These are phyloP conservation scores for Harlomillsia oculata DNA, from an alignment of 1,140 invertebrate genomes.

Conservation along the genomic window DNA sequence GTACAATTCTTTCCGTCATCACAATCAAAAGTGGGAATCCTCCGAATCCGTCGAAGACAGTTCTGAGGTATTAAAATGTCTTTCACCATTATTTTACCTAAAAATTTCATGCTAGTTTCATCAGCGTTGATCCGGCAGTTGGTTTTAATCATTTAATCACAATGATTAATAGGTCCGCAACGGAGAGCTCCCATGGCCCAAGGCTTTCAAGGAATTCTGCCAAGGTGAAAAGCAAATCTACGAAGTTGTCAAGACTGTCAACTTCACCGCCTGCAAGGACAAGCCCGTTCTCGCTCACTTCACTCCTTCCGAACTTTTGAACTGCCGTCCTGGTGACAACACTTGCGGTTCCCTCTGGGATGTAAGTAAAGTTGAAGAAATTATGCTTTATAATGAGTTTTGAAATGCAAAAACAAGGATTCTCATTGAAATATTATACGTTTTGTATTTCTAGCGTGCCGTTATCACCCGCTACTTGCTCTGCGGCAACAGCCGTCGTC, in stretches of 20 bases:
- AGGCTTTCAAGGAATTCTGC: conserved; percentile 32
- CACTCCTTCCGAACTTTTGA: conserved; percentile 16
- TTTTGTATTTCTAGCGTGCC: conserved; percentile 16
- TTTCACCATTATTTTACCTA: neutral
- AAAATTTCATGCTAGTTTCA: neutral
- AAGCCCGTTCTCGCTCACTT: conserved; percentile 31
- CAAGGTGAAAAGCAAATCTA: conserved; percentile 32
- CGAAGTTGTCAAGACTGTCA: conserved; percentile 35
- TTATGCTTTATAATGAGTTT: neutral
- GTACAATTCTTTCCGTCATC: neutral
- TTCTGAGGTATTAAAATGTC: neutral
- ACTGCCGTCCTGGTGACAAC: conserved; percentile 33
- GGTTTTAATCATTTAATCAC: neutral
- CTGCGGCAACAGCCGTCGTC: conserved; percentile 25
- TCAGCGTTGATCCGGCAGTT: neutral
- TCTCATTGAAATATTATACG: neutral
- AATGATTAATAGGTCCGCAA: neutral
- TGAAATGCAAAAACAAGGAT: neutral
- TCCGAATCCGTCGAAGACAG: conserved; percentile 2
- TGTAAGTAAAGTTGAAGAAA: conserved; percentile 12
- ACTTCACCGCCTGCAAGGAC: conserved; percentile 35
- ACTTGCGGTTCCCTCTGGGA: conserved; percentile 24
- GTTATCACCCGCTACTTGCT: conserved; percentile 25
- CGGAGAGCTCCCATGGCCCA: conserved; percentile 29
- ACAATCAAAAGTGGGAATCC: neutral